Conservation (phyloP, 2,888 invertebrate genomes). For the Brassicogethes aeneus region DNA sequence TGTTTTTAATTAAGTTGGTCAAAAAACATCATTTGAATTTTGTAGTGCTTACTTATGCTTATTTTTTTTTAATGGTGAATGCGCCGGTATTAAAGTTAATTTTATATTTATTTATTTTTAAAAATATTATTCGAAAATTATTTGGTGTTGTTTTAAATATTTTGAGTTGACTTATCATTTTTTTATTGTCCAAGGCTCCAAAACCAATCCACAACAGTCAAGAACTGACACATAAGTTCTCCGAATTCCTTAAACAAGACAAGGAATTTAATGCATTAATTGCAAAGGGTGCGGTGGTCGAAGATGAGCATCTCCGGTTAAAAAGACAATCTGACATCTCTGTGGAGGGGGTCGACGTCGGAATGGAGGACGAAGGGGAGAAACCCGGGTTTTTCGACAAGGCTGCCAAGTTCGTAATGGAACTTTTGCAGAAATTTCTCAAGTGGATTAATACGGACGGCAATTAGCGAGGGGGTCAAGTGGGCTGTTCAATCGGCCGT, state of each 20-base stretch:
- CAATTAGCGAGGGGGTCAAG: constrained; percentile 19
- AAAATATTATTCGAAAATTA: no score
- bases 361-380: constrained; percentile 13
- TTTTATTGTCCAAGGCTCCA: no score
- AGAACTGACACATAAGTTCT: constrained; percentile 4
- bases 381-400: constrained; percentile 37
- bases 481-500: constrained; percentile 9
- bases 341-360: constrained; percentile 14
- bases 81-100: no score
- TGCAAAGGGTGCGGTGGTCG: constrained; percentile 5
- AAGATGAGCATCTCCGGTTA: constrained; percentile 8
- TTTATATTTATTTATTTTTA: no score
- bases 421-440: constrained; percentile 40
- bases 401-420: constrained; percentile 39
- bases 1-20: no score
- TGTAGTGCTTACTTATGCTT: no score
- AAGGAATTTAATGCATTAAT: constrained; percentile 6
- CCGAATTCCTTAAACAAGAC: constrained; percentile 7
- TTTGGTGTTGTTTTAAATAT: no score
- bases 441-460: constrained; percentile 40
- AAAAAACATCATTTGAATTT: no score
- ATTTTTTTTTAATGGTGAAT: no score
- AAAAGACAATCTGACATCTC: constrained; percentile 17
- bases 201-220: no score
- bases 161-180: no score